Conservation (phyloP, 2,113 vertebrate species). For the Corydoras maculifer region DNA sequence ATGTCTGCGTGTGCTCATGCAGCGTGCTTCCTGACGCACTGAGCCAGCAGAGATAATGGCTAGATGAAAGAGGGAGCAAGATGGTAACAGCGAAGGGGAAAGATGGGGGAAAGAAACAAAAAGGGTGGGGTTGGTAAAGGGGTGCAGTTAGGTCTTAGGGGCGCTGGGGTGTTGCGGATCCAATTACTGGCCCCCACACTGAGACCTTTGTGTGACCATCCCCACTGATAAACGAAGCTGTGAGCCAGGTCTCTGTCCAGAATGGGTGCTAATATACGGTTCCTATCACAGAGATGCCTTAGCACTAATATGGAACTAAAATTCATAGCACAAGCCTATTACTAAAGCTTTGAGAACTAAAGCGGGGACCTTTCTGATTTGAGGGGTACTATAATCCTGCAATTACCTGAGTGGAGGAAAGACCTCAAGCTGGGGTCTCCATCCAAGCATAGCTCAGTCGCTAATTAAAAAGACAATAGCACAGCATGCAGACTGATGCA, state of each 20-base stretch:
- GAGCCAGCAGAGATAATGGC: constrained; percentile 36
- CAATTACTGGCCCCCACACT: constrained; percentile 51
- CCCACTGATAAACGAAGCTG: constrained; percentile 45
- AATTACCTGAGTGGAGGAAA: not conserved
- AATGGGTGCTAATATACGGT: constrained; percentile 28
- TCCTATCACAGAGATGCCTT: constrained; percentile 20
- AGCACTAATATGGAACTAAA: constrained; percentile 9
- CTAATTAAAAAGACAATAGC: constrained; percentile 21
- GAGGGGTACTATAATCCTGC: constrained; percentile 3
- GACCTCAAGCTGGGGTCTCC: constrained; percentile 7
- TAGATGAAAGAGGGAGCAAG: constrained; percentile 28
- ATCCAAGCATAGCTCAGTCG: not conserved
- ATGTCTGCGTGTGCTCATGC: constrained; percentile 35
- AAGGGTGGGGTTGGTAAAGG: constrained; percentile 26
- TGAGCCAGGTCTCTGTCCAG: constrained; percentile 32
- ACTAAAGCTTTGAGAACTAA: not conserved
- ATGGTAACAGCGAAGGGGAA: constrained; percentile 23
- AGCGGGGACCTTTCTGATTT: not conserved
- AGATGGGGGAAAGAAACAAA: constrained; percentile 14
- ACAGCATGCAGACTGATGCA: constrained; percentile 9
- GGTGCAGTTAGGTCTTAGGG: constrained; percentile 41
- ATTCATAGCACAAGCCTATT: not conserved
- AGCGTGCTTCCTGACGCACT: constrained; percentile 32
- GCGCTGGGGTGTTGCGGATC: constrained; percentile 47
- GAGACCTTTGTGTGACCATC: constrained; percentile 47